A percentile compares a stretch with the other conserved stretches of the same genome.
These are phyloP conservation scores for Ennomos erosarius DNA, from an alignment of 2,888 invertebrate genomes.

Conservation along the genomic window DNA sequence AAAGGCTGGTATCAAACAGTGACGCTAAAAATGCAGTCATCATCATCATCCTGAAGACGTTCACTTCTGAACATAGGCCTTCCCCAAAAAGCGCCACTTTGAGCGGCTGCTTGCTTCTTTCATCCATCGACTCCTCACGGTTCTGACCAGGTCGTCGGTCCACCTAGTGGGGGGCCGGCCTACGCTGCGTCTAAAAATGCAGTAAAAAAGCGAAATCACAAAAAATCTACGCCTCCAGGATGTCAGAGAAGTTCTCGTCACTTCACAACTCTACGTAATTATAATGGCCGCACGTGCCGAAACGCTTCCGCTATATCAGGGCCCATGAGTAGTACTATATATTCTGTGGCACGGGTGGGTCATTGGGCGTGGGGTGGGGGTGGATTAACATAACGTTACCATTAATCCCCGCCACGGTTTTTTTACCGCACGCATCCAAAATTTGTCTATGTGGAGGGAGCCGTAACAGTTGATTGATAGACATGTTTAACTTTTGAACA, in stretches of 20 bases:
- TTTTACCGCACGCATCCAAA: constrained; percentile 39
- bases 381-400: constrained; percentile 57
- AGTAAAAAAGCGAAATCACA: neutral
- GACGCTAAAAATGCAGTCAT: too few relatives aligned
- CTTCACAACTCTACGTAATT: constrained; percentile 26
- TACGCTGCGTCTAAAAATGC: too few relatives aligned
- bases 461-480: constrained; percentile 27
- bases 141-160: too few relatives aligned
- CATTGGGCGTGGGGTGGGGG: constrained; percentile 23
- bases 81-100: too few relatives aligned
- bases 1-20: too few relatives aligned
- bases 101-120: too few relatives aligned
- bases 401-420: constrained; percentile 56
- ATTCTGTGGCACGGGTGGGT: constrained; percentile 19
- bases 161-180: too few relatives aligned
- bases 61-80: too few relatives aligned
- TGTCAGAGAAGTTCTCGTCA: constrained; percentile 6
- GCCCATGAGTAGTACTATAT: too few relatives aligned
- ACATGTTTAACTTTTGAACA: constrained; percentile 28
- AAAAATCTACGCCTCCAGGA: constrained; percentile 1
- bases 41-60: too few relatives aligned
- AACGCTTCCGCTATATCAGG: constrained; percentile 38
- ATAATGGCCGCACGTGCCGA: constrained; percentile 29
- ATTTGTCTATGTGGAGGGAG: constrained; percentile 32
- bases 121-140: too few relatives aligned